Conservation (phyloP, 2,113 vertebrate species). For the Candoia aspera region DNA sequence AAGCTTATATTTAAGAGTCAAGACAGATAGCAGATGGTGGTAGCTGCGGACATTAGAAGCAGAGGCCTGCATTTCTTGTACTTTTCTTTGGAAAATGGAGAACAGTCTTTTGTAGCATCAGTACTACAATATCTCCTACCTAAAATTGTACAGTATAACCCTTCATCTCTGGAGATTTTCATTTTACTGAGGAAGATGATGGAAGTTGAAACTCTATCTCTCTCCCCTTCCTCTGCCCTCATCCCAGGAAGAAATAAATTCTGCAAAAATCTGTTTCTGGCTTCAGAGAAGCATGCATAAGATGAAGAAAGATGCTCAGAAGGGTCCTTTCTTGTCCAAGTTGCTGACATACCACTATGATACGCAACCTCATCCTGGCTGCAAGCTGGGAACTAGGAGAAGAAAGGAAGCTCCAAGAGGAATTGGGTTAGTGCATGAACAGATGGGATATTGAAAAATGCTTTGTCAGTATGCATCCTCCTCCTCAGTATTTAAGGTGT, state of each 20-base stretch:
- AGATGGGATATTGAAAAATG: not conserved
- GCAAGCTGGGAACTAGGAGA: not conserved
- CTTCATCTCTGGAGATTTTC: not conserved
- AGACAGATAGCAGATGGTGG: not conserved
- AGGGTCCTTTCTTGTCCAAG: not conserved
- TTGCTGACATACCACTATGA: not conserved
- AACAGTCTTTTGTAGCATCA: not conserved
- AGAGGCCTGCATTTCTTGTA: not conserved
- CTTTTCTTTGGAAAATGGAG: not conserved
- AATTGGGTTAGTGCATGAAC: not conserved
- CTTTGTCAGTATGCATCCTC: not conserved
- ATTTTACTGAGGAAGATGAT: not conserved
- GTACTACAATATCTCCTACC: not conserved
- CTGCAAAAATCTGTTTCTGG: not conserved
- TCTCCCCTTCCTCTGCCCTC: too few relatives aligned
- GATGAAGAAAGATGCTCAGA: not conserved
- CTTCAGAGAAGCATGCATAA: not conserved
- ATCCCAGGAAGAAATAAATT: not conserved
- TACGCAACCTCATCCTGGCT: not conserved
- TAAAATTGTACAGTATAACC: not conserved
- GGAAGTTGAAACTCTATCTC: not conserved
- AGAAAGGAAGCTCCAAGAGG: not conserved
- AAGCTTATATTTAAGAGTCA: not conserved
- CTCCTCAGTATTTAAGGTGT: not conserved
- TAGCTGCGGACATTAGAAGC: not conserved